Evolutionary conservation across 2,113 vertebrate genomes (phyloP).

Genomic region (Synchiropus splendidus): DNA sequence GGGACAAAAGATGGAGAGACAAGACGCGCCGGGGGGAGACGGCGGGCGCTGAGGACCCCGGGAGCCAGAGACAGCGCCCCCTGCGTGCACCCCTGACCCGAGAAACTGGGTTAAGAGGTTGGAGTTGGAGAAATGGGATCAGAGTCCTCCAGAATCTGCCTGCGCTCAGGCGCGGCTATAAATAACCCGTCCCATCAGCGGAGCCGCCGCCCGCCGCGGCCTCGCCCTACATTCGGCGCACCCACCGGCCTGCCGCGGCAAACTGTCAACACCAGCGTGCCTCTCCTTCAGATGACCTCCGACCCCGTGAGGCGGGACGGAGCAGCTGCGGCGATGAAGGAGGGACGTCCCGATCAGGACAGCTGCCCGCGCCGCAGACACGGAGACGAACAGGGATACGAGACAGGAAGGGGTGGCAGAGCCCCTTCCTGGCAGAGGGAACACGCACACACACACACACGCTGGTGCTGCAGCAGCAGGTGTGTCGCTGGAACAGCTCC

Average conservation of each 20-base stretch:
- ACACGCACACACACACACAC: no score
- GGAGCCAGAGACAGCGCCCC: no score
- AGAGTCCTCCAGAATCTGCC: constrained; percentile 38
- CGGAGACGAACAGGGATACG: no score
- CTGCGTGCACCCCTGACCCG: constrained; percentile 31
- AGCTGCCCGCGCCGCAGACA: no score
- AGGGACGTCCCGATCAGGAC: no score
- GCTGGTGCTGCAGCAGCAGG: no score
- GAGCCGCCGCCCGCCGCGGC: constrained; percentile 24
- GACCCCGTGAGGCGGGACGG: no score
- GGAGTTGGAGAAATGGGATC: constrained; percentile 43
- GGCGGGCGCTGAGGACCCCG: no score
- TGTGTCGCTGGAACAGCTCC: no score
- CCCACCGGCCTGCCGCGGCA: neutral
- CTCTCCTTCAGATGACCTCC: neutral
- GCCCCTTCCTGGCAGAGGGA: no score
- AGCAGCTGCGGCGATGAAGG: no score
- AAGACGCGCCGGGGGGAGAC: neutral
- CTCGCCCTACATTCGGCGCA: constrained; percentile 49
- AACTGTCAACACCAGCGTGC: neutral
- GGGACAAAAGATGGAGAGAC: constrained; percentile 5
- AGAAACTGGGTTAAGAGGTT: constrained; percentile 62
- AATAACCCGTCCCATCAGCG: constrained; percentile 50
- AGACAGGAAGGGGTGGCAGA: no score
- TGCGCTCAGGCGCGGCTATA: constrained; percentile 42